These are phyloP conservation scores for Erpetoichthys calabaricus DNA, from an alignment of 2,797 vertebrate species.

Conservation along the genomic window DNA sequence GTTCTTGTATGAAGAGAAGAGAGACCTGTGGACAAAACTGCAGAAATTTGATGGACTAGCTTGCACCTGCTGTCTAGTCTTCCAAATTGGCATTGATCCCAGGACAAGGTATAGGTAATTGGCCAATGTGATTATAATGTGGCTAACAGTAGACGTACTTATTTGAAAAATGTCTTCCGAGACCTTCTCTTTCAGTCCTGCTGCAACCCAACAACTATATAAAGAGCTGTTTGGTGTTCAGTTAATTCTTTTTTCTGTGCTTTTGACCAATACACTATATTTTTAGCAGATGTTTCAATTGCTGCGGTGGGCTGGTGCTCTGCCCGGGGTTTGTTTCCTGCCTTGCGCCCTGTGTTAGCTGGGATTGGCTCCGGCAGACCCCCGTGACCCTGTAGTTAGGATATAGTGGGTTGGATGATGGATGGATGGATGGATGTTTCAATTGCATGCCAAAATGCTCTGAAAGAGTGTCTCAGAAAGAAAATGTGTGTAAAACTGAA, in stretches of 20 bases:
- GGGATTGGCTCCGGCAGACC: too few relatives aligned
- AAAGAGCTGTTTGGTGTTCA: background rate
- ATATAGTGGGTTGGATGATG: too few relatives aligned
- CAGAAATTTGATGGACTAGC: conserved; percentile 5
- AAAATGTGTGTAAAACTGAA: conserved; percentile 11
- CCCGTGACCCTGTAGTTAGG: too few relatives aligned
- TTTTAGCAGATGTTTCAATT: conserved; percentile 9
- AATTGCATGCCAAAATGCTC: conserved; percentile 7
- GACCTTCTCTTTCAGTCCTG: conserved; percentile 9
- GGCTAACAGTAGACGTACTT: conserved; percentile 1
- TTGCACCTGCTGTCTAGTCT: conserved; percentile 5
- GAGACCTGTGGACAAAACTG: background rate
- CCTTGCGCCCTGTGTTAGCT: too few relatives aligned
- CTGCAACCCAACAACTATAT: conserved; percentile 4
- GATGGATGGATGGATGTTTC: too few relatives aligned
- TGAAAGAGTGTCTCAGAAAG: conserved; percentile 8
- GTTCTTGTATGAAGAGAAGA: conserved; percentile 5
- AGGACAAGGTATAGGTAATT: conserved; percentile 8
- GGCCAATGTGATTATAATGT: conserved; percentile 10
- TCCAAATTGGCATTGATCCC: conserved; percentile 12
- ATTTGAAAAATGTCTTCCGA: conserved; percentile 1
- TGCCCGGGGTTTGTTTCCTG: too few relatives aligned
- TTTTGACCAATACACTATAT: conserved; percentile 7
- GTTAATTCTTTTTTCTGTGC: conserved; percentile 3
- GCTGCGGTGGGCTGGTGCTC: too few relatives aligned